These are phyloP conservation scores for Silvanus unidentatus DNA, from an alignment of 2,888 invertebrate species.

Conservation along the genomic window DNA sequence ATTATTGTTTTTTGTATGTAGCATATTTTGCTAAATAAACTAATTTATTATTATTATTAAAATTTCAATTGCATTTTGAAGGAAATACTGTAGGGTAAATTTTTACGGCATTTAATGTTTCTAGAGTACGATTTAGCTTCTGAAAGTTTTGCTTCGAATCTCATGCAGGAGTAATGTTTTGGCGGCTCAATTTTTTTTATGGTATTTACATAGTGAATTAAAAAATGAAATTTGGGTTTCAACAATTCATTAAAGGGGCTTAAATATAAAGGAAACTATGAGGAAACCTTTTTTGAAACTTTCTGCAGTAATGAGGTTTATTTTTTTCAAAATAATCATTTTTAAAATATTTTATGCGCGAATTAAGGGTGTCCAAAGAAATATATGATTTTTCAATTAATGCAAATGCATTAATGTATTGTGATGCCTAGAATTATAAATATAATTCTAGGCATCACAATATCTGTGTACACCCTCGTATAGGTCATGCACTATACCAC, in stretches of 20 bases:
- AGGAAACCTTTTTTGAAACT: too few relatives aligned
- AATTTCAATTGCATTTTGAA: slow-evolving; percentile 13
- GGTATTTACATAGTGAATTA: slow-evolving; percentile 12
- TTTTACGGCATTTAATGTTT: slow-evolving; percentile 14
- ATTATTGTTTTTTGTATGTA: too few relatives aligned
- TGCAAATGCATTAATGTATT: too few relatives aligned
- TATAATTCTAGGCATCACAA: slow-evolving; percentile 23
- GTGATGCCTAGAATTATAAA: too few relatives aligned
- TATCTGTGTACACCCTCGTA: slow-evolving; percentile 26
- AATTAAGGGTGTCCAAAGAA: slow-evolving; percentile 18
- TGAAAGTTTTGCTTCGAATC: slow-evolving; percentile 19
- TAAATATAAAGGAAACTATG: too few relatives aligned
- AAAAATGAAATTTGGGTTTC: slow-evolving; percentile 16
- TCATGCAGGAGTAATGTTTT: slow-evolving; percentile 9
- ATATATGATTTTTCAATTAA: too few relatives aligned
- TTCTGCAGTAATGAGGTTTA: too few relatives aligned
- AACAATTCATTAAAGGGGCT: too few relatives aligned
- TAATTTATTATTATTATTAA: too few relatives aligned
- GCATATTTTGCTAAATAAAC: too few relatives aligned
- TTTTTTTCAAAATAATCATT: too few relatives aligned
- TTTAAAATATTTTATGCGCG: slow-evolving; percentile 17
- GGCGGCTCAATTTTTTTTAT: slow-evolving; percentile 7
- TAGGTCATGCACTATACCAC: slow-evolving; percentile 34
- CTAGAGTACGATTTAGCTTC: slow-evolving; percentile 14
- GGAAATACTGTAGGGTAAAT: slow-evolving; percentile 16